Evolutionary conservation across 2,888 invertebrate genomes (phyloP).

Genomic region (Nomada ruficornis): DNA sequence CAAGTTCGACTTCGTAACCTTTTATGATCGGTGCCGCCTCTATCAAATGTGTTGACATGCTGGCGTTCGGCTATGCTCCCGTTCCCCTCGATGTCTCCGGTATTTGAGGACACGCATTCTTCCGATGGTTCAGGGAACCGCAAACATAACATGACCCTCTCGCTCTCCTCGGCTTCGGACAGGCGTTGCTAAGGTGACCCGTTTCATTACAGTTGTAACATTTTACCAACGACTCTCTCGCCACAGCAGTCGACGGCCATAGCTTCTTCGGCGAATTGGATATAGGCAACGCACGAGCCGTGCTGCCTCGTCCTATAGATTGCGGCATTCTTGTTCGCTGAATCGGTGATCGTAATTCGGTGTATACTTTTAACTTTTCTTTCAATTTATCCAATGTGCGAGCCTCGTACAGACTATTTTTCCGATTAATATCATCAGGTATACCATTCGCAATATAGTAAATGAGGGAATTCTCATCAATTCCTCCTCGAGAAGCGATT

Average conservation of each 20-base stretch:
- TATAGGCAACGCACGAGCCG: background rate
- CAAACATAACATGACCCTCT: slow-evolving; percentile 19
- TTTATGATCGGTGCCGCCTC: background rate
- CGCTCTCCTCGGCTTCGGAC: slow-evolving; percentile 12
- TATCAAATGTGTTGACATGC: slow-evolving; percentile 1
- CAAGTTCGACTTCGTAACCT: background rate
- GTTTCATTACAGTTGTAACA: background rate
- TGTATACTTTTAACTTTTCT: background rate
- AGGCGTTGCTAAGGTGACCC: background rate
- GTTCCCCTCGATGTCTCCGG: background rate
- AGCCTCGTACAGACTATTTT: background rate
- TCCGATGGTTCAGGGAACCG: slow-evolving; percentile 12
- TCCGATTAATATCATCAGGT: slow-evolving; percentile 1
- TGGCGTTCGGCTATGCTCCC: background rate
- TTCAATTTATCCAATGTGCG: background rate
- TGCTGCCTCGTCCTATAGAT: background rate
- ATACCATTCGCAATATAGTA: slow-evolving; percentile 22
- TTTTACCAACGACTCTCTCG: background rate
- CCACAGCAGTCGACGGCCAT: background rate
- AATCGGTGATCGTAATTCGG: background rate
- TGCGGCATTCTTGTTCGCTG: background rate
- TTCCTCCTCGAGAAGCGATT: background rate
- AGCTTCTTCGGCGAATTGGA: background rate
- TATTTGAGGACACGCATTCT: slow-evolving; percentile 2
- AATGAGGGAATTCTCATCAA: slow-evolving; percentile 9